A percentile compares a stretch with the other conserved stretches of the same genome.
Conservation (phyloP, 2,888 invertebrate species). For the Hyposoter dolosus region DNA sequence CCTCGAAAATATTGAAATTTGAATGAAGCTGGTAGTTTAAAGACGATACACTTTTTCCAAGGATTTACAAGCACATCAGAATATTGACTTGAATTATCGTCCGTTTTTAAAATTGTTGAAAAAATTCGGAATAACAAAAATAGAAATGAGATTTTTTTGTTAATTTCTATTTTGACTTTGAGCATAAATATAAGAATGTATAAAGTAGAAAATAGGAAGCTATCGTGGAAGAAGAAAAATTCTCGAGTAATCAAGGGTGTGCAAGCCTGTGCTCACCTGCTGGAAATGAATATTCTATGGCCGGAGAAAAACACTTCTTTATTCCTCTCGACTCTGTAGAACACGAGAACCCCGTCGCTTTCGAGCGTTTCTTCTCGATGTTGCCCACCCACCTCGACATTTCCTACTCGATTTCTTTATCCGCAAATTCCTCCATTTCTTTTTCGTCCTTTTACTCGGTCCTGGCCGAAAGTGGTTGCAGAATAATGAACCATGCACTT, state of each 20-base stretch:
- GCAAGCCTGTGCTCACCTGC: slow-evolving; percentile 49
- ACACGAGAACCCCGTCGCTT: slow-evolving; percentile 46
- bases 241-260: slow-evolving; percentile 68
- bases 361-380: slow-evolving; percentile 20
- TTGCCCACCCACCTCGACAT: slow-evolving; percentile 1
- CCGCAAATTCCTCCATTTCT: slow-evolving; percentile 16
- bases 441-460: slow-evolving; percentile 17
- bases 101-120: background rate
- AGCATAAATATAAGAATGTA: background rate
- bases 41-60: background rate
- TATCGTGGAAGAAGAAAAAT: slow-evolving; percentile 49
- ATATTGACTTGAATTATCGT: background rate
- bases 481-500: slow-evolving; percentile 57
- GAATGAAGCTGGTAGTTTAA: background rate
- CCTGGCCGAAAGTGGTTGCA: slow-evolving; percentile 5
- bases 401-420: slow-evolving; percentile 44
- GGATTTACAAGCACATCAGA: background rate
- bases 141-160: background rate
- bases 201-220: slow-evolving; percentile 26
- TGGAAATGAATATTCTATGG: slow-evolving; percentile 70
- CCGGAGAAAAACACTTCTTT: slow-evolving; percentile 58
- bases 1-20: too few relatives aligned
- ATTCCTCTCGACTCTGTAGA: slow-evolving; percentile 43
- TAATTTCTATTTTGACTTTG: background rate
- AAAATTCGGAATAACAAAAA: background rate